Percentiles rank a stretch among this genome's conserved stretches.
These are phyloP conservation scores for Paedocypris micromegethes DNA, from an alignment of 2,797 vertebrate genomes.

Conservation along the genomic window DNA sequence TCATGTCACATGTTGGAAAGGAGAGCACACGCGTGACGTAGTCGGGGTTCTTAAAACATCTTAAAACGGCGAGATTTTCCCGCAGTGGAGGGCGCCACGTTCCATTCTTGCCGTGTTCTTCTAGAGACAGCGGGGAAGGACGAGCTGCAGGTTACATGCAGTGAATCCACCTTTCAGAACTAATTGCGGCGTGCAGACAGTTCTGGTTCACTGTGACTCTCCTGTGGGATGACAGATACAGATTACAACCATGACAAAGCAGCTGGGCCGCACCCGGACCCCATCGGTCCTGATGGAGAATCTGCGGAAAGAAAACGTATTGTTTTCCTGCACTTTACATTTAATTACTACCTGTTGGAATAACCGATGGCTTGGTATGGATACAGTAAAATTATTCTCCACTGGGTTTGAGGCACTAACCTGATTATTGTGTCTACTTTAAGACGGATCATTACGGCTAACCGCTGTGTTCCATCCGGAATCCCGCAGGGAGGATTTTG, in stretches of 20 bases:
- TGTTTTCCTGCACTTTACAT: constrained; percentile 1
- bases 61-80: not conserved
- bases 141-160: constrained; percentile 8
- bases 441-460: constrained; percentile 28
- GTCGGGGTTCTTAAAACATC: not conserved
- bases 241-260: constrained; percentile 41
- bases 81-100: not conserved
- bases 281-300: constrained; percentile 22
- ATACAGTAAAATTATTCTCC: constrained; percentile 17
- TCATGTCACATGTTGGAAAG: too few species aligned
- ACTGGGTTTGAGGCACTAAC: constrained; percentile 25
- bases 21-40: too few species aligned
- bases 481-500: constrained; percentile 8
- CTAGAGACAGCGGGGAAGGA: constrained; percentile 14
- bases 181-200: constrained; percentile 37
- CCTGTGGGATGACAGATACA: constrained; percentile 32
- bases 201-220: constrained; percentile 40
- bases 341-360: constrained; percentile 18
- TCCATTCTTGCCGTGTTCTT: constrained; percentile 12
- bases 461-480: constrained; percentile 5
- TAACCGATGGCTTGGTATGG: constrained; percentile 5
- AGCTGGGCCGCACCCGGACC: constrained; percentile 31
- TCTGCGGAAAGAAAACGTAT: not conserved
- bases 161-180: constrained; percentile 11
- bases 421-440: constrained; percentile 25